phyloP scores from a whole-genome alignment of 1,140 invertebrate species.

The Anoplophora glabripennis region DNA sequence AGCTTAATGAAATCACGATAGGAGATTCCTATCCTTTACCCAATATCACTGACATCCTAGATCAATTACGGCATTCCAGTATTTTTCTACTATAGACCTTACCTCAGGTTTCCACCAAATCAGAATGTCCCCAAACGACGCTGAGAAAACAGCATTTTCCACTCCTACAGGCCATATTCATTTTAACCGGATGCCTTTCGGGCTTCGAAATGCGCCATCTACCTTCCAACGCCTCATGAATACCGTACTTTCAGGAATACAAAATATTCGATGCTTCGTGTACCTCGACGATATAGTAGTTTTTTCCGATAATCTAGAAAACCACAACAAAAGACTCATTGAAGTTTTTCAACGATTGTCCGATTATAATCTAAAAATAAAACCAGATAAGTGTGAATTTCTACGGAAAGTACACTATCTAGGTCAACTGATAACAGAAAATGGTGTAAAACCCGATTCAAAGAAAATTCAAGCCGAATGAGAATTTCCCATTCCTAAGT shows the following conservation, averaged over 20 bases:
- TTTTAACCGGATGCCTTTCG: slow-evolving; percentile 49
- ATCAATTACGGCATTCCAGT: slow-evolving; percentile 43
- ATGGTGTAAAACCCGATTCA: slow-evolving; percentile 35
- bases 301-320: slow-evolving; percentile 8
- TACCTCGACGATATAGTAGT: slow-evolving; percentile 28
- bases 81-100: slow-evolving; percentile 49
- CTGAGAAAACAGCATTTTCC: slow-evolving; percentile 15
- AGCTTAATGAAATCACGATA: slow-evolving; percentile 44
- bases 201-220: slow-evolving; percentile 42
- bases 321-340: slow-evolving; percentile 16
- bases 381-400: slow-evolving; percentile 30
- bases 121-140: slow-evolving; percentile 10
- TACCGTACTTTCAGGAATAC: slow-evolving; percentile 21
- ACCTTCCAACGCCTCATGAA: slow-evolving; percentile 43
- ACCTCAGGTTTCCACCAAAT: slow-evolving; percentile 22
- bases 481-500: slow-evolving; percentile 32
- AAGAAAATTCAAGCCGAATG: slow-evolving; percentile 32
- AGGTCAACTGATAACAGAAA: slow-evolving; percentile 31
- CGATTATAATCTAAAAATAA: slow-evolving; percentile 27
- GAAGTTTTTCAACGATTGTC: slow-evolving; percentile 1
- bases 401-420: slow-evolving; percentile 37
- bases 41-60: slow-evolving; percentile 51
- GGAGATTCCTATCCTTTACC: slow-evolving; percentile 53
- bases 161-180: slow-evolving; percentile 16
- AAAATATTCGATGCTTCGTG: slow-evolving; percentile 16